Base-by-base conservation (phyloP, 2,113 vertebrate genomes). In the Corythoichthys intestinalis region DNA sequence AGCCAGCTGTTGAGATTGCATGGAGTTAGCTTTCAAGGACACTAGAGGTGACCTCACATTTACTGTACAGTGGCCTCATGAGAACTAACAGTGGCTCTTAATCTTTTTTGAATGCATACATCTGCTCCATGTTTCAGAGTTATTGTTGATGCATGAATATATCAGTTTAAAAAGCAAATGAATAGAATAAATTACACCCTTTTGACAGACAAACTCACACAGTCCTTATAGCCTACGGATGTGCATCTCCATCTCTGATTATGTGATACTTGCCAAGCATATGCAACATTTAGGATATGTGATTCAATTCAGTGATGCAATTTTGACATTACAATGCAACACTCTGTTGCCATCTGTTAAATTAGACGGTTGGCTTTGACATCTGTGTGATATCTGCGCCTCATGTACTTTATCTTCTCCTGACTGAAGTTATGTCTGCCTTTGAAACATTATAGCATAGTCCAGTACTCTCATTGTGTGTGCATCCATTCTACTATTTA, bases 21-120 rank as follows among this genome's bases (percentile, higher is more conserved):
- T 44, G 63, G 37, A 59, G 71, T 73, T 50, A 71, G 69, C 34
- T 73, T 82, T 79, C 87, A 86, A 88, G 83, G 87, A 70, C 74
- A 71, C 53, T 56, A 54, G 50, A 76, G 52, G 67, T 58, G 58
- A 69, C 61, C 65, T 70, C 34, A 15, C 50, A 52, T 28, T 28
- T 28, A 28, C 20, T 28, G 20, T 13, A 52, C 50, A 3, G 14
- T 82, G 72, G 68, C 5, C 68, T 77, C 48, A 65, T 65, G 66
- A 59, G 37, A 63, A 47, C 41, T 2, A 63, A 67, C 66, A 52
- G 14, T 52, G 17, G 17, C 50, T 52, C 2, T 14, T 52, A 17
- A 15, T 52, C 15, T 5, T 1, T 52, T 14, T 17, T 17, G 14
- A 14, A 52, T 52, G 14, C 17, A 15, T 13, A 52, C 12, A 52